Base-by-base conservation (phyloP, 2,113 vertebrate genomes). In the Gorsachius goisagi region DNA sequence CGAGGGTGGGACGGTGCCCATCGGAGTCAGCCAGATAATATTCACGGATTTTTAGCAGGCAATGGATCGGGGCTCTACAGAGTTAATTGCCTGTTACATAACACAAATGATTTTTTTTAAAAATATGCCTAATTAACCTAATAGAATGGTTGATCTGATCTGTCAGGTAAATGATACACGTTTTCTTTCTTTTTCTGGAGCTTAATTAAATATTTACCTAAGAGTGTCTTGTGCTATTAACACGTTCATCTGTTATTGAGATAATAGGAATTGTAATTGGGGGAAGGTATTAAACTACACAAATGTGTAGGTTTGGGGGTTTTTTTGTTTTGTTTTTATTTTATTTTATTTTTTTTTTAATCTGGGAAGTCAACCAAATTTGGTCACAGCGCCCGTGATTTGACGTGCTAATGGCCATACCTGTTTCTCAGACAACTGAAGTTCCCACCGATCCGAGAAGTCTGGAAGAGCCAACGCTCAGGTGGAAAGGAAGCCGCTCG, bases 121-220 rank as follows among this genome's bases (percentile, higher is more conserved):
- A 94, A 87, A 86, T 78, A 69, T 69, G 62, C 89, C 92, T 96
- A 93, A 96, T 97, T 96, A 94, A 96, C 85, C 92, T 76, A 82
- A 90, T 78, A 81, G 90, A 79, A 76, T 74, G 88, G 32, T 89
- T 92, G 93, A 89, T 91, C 81, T 56, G 85, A 85, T 94, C 95
- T 96, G 93, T 89, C 95, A 94, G 95, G 95, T 90, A 82, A 92
- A 95, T 76, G 69, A 92, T 92, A 75, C 97, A 69, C 86, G 52
- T 60, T 91, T 95, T 92, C 74, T 75, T 78, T 75, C 60, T 93
- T 88, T 88, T 74, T 78, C 45, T 90, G 82, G 45, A 90, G 88
- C 83, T 82, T 96, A 94, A 94, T 96, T 91, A 96, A 96, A 96
- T 97, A 96, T 97, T 97, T 97, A 95, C 94, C 95, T 96, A 26